Percentiles rank a stretch among this genome's conserved stretches.
Conservation (phyloP, 2,888 invertebrate genomes). For the Megastigmus dorsalis region DNA sequence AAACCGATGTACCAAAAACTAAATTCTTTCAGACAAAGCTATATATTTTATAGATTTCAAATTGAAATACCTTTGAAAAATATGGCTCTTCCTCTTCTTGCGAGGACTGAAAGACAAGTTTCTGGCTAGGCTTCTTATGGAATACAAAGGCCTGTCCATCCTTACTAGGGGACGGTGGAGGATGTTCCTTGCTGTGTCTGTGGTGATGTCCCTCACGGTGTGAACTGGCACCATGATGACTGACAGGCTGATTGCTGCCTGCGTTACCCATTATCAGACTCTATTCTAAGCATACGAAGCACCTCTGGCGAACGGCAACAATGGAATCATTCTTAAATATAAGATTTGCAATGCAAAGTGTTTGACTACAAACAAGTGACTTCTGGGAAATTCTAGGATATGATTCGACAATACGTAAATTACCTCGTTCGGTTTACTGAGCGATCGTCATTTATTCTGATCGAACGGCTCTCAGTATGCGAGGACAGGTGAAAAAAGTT, state of each 20-base stretch:
- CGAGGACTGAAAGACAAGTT: conserved; percentile 81
- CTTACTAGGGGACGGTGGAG: conserved; percentile 79
- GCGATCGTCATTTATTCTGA: background rate
- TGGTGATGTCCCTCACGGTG: conserved; percentile 82
- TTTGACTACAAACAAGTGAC: background rate
- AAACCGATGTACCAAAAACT: too few relatives aligned
- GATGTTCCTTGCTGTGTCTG: conserved; percentile 57
- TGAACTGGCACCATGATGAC: conserved; percentile 59
- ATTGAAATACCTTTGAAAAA: conserved; percentile 78
- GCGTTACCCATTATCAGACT: conserved; percentile 86
- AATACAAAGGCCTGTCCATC: conserved; percentile 89
- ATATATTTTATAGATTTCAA: background rate
- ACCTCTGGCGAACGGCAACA: background rate
- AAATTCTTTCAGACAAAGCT: background rate
- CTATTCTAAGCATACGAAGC: conserved; percentile 25
- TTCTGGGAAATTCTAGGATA: background rate
- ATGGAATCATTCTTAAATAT: background rate
- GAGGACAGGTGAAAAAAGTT: background rate
- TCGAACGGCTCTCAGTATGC: too few relatives aligned
- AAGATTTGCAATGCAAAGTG: conserved; percentile 9
- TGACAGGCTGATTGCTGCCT: conserved; percentile 80
- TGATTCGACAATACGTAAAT: background rate
- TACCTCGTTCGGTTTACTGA: conserved; percentile 2
- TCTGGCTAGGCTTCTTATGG: conserved; percentile 85
- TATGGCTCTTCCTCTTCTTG: conserved; percentile 88